Evolutionary conservation across 2,797 vertebrate species (phyloP).

Genomic region (Pogoniulus pusillus): DNA sequence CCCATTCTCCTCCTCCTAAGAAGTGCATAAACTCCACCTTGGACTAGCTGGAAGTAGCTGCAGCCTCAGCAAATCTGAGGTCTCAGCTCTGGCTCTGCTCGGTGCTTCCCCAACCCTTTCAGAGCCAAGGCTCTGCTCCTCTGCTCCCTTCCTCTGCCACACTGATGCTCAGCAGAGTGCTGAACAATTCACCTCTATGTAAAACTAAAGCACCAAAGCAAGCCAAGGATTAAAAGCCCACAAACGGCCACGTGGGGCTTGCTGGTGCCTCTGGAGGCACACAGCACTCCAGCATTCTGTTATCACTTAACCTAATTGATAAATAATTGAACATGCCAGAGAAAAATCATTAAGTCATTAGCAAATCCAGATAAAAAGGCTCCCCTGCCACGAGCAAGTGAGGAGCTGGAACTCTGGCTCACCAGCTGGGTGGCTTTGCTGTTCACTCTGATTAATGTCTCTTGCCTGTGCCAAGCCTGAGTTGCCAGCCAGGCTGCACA

Average conservation of each 20-base stretch:
- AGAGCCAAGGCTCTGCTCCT: neutral
- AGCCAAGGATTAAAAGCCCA: neutral
- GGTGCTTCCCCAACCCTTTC: neutral
- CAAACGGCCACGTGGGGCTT: neutral
- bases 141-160: neutral
- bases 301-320: neutral
- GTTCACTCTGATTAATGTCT: neutral
- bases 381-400: neutral
- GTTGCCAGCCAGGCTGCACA: neutral
- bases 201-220: neutral
- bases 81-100: neutral
- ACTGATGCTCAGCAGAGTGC: neutral
- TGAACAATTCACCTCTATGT: neutral
- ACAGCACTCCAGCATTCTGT: neutral
- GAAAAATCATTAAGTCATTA: neutral
- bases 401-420: neutral
- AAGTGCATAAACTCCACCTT: neutral
- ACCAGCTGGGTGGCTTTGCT: neutral
- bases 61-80: neutral
- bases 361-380: neutral
- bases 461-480: neutral
- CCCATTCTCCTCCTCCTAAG: neutral
- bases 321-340: neutral
- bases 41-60: neutral
- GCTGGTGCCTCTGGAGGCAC: rapidly evolving